Percentiles rank a stretch among this genome's conserved stretches.
These are phyloP conservation scores for Psylliodes chrysocephalus DNA, from an alignment of 2,888 invertebrate genomes.

Conservation along the genomic window DNA sequence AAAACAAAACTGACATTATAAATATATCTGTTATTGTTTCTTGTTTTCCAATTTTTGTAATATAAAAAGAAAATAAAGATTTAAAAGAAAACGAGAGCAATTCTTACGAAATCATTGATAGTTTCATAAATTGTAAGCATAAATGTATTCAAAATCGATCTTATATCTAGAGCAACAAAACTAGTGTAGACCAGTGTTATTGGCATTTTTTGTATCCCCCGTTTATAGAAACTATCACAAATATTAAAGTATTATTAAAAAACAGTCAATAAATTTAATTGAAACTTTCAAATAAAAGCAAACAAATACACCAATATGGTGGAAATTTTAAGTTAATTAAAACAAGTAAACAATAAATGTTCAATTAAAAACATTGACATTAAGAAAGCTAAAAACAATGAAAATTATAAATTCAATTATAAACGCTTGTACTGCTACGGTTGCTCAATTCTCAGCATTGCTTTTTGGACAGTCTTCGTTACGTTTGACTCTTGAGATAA, in stretches of 20 bases:
- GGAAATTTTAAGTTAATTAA: conserved; percentile 12
- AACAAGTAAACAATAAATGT: conserved; percentile 25
- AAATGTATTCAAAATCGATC: too few relatives aligned
- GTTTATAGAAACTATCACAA: conserved; percentile 17
- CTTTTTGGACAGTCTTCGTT: conserved; percentile 63
- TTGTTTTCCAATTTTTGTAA: too few relatives aligned
- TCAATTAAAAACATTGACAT: conserved; percentile 17
- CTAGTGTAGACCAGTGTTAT: too few relatives aligned
- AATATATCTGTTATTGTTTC: too few relatives aligned
- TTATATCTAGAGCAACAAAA: too few relatives aligned
- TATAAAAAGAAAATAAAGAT: too few relatives aligned
- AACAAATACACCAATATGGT: conserved; percentile 24
- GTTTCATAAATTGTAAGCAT: too few relatives aligned
- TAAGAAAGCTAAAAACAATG: conserved; percentile 31
- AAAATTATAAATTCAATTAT: conserved; percentile 33
- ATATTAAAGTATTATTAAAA: conserved; percentile 5
- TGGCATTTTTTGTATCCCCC: neutral
- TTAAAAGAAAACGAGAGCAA: too few relatives aligned
- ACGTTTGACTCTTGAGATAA: conserved; percentile 67
- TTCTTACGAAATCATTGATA: too few relatives aligned
- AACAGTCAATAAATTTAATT: conserved; percentile 34
- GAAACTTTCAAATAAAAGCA: conserved; percentile 22
- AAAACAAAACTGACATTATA: too few relatives aligned
- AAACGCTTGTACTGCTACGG: conserved; percentile 59
- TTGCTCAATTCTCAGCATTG: conserved; percentile 63